A percentile compares a stretch with the other conserved stretches of the same genome.
Evolutionary conservation across 2,797 vertebrate genomes (phyloP).

Genomic region (Chaetophractus vellerosus): DNA sequence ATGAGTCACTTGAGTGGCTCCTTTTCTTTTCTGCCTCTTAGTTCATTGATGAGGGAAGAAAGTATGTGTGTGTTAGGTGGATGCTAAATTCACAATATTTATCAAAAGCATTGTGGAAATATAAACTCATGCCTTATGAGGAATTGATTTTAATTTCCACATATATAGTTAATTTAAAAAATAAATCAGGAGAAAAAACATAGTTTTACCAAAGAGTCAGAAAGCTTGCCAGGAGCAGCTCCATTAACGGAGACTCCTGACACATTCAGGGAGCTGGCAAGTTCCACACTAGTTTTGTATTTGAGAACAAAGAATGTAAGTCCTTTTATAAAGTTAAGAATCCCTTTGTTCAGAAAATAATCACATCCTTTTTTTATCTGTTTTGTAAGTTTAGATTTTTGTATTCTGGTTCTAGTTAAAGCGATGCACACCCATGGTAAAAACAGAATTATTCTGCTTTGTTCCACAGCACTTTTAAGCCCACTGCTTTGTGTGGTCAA

Average conservation of each 20-base stretch:
- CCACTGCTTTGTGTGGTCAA: slow-evolving; percentile 57
- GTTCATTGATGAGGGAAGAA: background rate
- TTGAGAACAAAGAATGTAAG: slow-evolving; percentile 61
- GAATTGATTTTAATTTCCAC: background rate
- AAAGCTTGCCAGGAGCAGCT: background rate
- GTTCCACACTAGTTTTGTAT: slow-evolving; percentile 28
- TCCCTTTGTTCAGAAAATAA: slow-evolving; percentile 72
- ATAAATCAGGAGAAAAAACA: background rate
- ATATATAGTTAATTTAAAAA: background rate
- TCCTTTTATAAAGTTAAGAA: slow-evolving; percentile 66
- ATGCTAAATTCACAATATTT: slow-evolving; percentile 35
- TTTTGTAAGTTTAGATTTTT: slow-evolving; percentile 67
- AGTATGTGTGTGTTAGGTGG: no score
- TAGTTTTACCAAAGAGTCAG: background rate
- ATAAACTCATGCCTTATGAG: background rate
- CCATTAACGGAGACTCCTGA: background rate
- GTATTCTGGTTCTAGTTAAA: slow-evolving; percentile 64
- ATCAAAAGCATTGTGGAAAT: background rate
- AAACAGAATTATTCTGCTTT: slow-evolving; percentile 71
- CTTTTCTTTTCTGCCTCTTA: background rate
- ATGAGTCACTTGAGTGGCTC: background rate
- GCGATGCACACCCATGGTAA: slow-evolving; percentile 32
- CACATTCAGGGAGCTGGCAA: background rate
- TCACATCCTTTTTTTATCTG: slow-evolving; percentile 62
- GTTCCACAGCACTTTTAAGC: slow-evolving; percentile 57